Evolutionary conservation across 2,797 vertebrate genomes (phyloP).

Genomic region (Takifugu ocellatus): DNA sequence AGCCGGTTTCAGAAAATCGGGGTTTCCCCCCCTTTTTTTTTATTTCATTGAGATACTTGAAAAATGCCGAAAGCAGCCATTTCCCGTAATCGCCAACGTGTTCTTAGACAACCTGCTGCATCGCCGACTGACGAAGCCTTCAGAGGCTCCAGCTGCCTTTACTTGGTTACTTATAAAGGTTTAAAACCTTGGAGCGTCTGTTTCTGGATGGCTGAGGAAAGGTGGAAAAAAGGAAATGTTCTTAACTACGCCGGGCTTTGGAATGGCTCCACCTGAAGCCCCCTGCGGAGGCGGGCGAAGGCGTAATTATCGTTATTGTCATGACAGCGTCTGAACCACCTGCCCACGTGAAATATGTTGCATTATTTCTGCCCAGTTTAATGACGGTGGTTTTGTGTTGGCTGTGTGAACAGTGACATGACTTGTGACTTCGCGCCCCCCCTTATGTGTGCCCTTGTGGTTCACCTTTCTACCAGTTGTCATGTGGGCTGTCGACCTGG

Average conservation of each 20-base stretch:
- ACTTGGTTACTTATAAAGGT: background rate
- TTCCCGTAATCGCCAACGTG: background rate
- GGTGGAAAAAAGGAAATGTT: no score
- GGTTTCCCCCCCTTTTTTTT: background rate
- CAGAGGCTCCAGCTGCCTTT: conserved; percentile 6
- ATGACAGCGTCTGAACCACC: background rate
- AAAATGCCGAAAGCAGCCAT: background rate
- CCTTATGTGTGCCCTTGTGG: no score
- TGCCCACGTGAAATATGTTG: no score
- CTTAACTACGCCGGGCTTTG: no score
- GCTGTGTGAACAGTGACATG: background rate
- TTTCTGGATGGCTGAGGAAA: background rate
- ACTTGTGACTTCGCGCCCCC: background rate
- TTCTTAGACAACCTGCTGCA: background rate
- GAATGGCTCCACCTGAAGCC: no score
- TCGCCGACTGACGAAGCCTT: background rate
- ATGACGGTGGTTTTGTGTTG: background rate
- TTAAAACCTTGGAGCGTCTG: conserved; percentile 1
- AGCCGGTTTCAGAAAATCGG: no score
- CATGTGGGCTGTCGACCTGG: no score
- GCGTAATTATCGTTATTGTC: background rate
- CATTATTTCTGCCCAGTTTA: background rate
- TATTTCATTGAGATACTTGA: background rate
- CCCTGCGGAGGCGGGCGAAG: no score
- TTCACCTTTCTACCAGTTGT: no score